A percentile compares a stretch with the other conserved stretches of the same genome.
Evolutionary conservation across 2,797 vertebrate genomes (phyloP).

Genomic region (Eremophila alpestris): DNA sequence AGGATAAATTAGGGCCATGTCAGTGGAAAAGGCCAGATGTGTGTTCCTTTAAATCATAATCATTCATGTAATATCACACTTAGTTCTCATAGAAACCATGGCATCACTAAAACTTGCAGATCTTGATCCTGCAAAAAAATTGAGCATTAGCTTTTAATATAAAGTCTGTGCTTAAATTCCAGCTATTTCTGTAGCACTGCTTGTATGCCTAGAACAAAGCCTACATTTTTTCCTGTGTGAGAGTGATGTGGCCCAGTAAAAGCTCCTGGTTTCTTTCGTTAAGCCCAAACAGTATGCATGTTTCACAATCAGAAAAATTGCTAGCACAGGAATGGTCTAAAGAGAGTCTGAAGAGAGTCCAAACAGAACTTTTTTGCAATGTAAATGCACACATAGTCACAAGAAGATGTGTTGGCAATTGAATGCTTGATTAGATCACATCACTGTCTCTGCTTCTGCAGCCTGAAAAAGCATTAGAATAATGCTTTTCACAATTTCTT

Average conservation of each 20-base stretch:
- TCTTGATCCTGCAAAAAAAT: conserved; percentile 19
- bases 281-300: neutral
- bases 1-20: neutral
- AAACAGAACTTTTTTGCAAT: neutral
- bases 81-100: conserved; percentile 47
- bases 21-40: neutral
- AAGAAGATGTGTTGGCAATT: neutral
- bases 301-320: neutral
- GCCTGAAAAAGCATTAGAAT: neutral
- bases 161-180: neutral
- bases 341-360: neutral
- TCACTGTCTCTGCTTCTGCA: neutral
- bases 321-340: neutral
- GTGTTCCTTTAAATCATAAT: conserved; percentile 47
- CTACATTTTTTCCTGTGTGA: neutral
- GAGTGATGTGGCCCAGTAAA: neutral
- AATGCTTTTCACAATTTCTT: neutral
- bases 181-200: neutral
- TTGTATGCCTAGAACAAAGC: neutral
- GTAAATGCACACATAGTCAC: no score
- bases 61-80: conserved; percentile 12
- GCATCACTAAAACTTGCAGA: conserved; percentile 5
- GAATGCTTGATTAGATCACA: neutral
- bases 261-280: neutral
- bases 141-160: conserved; percentile 19